Evolutionary conservation across 2,888 invertebrate genomes (phyloP).

Genomic region (Anorthoa munda): DNA sequence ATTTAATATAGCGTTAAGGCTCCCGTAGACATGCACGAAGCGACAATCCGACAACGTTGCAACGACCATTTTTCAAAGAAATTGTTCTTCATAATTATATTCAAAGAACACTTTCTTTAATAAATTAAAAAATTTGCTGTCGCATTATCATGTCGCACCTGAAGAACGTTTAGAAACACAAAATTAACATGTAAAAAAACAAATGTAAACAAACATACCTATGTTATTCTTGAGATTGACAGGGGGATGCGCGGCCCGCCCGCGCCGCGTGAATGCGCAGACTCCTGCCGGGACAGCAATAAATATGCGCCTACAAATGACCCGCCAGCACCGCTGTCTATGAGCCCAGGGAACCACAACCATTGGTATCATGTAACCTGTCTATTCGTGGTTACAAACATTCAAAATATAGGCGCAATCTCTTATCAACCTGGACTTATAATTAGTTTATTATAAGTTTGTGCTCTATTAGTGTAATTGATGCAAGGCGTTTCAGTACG

Average conservation of each 20-base stretch:
- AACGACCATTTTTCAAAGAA: too few relatives aligned
- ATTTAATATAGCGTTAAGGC: too few relatives aligned
- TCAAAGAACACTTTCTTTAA: too few relatives aligned
- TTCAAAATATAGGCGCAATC: background rate
- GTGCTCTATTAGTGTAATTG: too few relatives aligned
- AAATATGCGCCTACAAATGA: conserved; percentile 86
- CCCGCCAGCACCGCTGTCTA: conserved; percentile 73
- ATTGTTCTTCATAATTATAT: too few relatives aligned
- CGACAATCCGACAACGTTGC: too few relatives aligned
- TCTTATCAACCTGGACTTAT: background rate
- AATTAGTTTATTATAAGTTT: too few relatives aligned
- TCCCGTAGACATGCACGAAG: too few relatives aligned
- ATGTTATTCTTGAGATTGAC: conserved; percentile 46
- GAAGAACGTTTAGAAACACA: background rate
- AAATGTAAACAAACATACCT: conserved; percentile 60
- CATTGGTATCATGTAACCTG: conserved; percentile 46
- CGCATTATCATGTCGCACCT: too few relatives aligned
- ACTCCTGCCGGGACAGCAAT: conserved; percentile 77
- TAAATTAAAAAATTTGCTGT: too few relatives aligned
- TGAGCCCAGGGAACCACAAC: conserved; percentile 76
- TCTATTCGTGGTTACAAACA: rapidly evolving
- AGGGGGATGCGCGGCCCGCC: conserved; percentile 85
- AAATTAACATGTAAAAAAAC: conserved; percentile 19
- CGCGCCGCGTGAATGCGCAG: conserved; percentile 85
- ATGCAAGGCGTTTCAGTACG: too few relatives aligned